phyloP scores from a whole-genome alignment of 2,888 invertebrate genomes.

The Polietes domitor region DNA sequence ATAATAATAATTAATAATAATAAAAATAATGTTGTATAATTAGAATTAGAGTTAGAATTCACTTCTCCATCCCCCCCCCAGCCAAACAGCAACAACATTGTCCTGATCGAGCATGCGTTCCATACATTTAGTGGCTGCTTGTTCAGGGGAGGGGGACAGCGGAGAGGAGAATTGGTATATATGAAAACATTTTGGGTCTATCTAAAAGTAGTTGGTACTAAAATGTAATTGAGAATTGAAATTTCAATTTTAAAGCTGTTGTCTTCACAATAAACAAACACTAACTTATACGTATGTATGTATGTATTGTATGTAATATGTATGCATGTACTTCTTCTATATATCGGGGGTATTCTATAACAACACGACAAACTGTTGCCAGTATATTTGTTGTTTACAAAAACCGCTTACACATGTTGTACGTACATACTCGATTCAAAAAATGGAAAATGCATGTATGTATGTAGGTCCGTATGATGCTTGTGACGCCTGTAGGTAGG shows the following conservation, averaged over 20 bases:
- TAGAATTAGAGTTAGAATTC: conserved; percentile 18
- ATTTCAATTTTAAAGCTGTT: conserved; percentile 68
- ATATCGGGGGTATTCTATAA: too few species aligned
- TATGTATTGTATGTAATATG: conserved; percentile 16
- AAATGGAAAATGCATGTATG: conserved; percentile 24
- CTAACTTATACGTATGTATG: conserved; percentile 32
- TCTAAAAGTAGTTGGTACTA: conserved; percentile 65
- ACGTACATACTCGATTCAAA: conserved; percentile 20
- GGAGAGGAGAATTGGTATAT: conserved; percentile 27
- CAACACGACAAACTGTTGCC: background rate
- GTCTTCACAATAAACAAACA: conserved; percentile 66
- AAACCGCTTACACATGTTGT: background rate
- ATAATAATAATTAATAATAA: conserved; percentile 35
- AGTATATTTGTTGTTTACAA: background rate
- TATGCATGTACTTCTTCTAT: background rate
- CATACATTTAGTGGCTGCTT: too few species aligned
- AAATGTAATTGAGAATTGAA: conserved; percentile 63
- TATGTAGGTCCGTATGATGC: background rate
- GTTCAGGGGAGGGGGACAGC: background rate
- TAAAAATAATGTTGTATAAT: conserved; percentile 34
- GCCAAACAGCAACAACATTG: background rate
- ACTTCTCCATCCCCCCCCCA: conserved; percentile 23
- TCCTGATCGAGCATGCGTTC: too few species aligned
- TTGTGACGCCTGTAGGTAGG: background rate
- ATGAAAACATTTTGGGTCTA: conserved; percentile 67